Conservation (phyloP, 92 coral and sea anemone species). For the Isaurus tuberculatus region DNA sequence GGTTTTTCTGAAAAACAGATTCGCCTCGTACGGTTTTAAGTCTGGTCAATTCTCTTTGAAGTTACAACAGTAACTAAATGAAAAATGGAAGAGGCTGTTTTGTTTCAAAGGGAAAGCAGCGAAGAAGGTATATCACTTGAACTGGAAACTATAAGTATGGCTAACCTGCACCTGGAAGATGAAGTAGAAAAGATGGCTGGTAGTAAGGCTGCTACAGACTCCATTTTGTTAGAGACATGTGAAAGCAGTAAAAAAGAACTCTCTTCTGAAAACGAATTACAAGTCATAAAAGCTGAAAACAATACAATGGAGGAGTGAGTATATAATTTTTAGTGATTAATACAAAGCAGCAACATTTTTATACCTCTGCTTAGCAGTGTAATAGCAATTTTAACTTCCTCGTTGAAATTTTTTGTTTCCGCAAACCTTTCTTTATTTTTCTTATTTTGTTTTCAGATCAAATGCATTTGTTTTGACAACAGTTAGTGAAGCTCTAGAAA, state of each 20-base stretch:
- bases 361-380: no score
- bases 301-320: slow-evolving; percentile 21
- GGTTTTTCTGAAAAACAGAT: neutral
- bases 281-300: neutral
- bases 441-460: slow-evolving; percentile 14
- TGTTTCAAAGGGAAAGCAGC: slow-evolving; percentile 9
- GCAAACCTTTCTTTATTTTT: neutral
- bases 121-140: slow-evolving; percentile 5
- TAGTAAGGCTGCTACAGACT: slow-evolving; percentile 3
- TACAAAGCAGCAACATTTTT: no score
- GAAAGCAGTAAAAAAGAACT: neutral
- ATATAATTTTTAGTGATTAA: no score
- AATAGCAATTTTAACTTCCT: no score
- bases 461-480: slow-evolving; percentile 17
- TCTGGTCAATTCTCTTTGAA: neutral
- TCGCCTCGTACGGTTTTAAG: neutral
- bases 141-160: neutral
- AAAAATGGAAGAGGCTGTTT: slow-evolving; percentile 6
- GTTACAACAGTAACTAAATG: neutral
- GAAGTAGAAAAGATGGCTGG: slow-evolving; percentile 14
- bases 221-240: neutral
- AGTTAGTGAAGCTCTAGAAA: slow-evolving; percentile 20
- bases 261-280: neutral
- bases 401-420: no score
- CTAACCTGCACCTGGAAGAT: neutral